Evolutionary conservation across 2,888 invertebrate genomes (phyloP).

Genomic region (Drosophila ezoana): DNA sequence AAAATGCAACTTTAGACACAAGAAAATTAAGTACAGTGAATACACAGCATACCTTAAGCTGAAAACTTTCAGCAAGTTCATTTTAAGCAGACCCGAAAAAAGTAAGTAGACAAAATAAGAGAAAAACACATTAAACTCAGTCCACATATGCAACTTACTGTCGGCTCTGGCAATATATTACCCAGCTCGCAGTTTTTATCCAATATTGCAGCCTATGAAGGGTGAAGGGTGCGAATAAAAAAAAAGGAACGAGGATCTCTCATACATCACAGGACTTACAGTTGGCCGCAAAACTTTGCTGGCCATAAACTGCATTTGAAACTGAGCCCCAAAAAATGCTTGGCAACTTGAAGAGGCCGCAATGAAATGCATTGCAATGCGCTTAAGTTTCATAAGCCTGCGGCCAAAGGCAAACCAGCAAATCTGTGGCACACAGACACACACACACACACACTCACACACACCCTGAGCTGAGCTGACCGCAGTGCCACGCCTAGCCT

Average conservation of each 20-base stretch:
- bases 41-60: slow-evolving; percentile 9
- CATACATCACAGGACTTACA: slow-evolving; percentile 53
- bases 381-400: slow-evolving; percentile 69
- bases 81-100: slow-evolving; percentile 1
- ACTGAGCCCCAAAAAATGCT: slow-evolving; percentile 35
- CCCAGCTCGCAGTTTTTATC: slow-evolving; percentile 55
- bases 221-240: slow-evolving; percentile 2
- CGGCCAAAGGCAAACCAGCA: slow-evolving; percentile 52
- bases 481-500: slow-evolving; percentile 46
- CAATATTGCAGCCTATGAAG: slow-evolving; percentile 55
- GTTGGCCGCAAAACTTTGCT: slow-evolving; percentile 58
- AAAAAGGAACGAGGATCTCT: slow-evolving; percentile 7
- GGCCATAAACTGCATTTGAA: slow-evolving; percentile 50
- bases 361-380: slow-evolving; percentile 65
- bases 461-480: slow-evolving; percentile 32
- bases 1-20: slow-evolving; percentile 16
- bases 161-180: slow-evolving; percentile 50
- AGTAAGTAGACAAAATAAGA: background rate
- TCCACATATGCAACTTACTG: slow-evolving; percentile 34
- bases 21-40: slow-evolving; percentile 19
- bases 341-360: slow-evolving; percentile 58
- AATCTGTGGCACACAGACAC: slow-evolving; percentile 48
- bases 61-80: slow-evolving; percentile 33
- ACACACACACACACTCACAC: slow-evolving; percentile 12
- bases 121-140: slow-evolving; percentile 34